A percentile compares a stretch with the other conserved stretches of the same genome.
These are phyloP conservation scores for Chaenocephalus aceratus DNA, from an alignment of 2,113 vertebrate species.

Conservation along the genomic window DNA sequence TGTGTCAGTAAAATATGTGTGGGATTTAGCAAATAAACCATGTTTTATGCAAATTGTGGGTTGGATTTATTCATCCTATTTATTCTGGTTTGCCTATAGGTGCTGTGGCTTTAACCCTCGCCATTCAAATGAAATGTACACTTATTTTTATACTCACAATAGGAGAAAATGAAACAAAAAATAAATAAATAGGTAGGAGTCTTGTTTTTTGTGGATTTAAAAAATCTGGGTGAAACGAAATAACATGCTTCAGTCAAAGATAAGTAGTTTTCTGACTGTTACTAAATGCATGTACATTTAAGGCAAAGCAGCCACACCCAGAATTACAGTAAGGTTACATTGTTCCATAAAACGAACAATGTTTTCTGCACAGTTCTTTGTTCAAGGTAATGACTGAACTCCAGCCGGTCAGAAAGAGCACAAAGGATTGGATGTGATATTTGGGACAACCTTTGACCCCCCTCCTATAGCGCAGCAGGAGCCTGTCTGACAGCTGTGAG, in stretches of 20 bases:
- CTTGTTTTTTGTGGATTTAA: too few species aligned
- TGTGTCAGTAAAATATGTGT: neutral
- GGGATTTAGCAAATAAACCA: too few species aligned
- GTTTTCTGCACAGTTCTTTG: constrained; percentile 2
- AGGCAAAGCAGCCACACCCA: neutral
- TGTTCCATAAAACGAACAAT: neutral
- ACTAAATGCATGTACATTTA: neutral
- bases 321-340: neutral
- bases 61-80: too few species aligned
- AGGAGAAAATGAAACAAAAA: too few species aligned
- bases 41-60: too few species aligned
- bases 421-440: constrained; percentile 50
- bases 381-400: constrained; percentile 9
- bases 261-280: neutral
- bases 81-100: too few species aligned
- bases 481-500: constrained; percentile 51
- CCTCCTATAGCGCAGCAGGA: constrained; percentile 34
- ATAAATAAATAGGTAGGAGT: too few species aligned
- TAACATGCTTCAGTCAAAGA: neutral
- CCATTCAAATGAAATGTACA: too few species aligned
- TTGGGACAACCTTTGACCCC: constrained; percentile 43
- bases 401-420: constrained; percentile 17
- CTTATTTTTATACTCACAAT: too few species aligned
- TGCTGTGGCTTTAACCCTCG: too few species aligned
- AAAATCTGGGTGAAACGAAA: too few species aligned